Conservation (phyloP, 2,888 invertebrate genomes). For the Adineta ricciae region DNA sequence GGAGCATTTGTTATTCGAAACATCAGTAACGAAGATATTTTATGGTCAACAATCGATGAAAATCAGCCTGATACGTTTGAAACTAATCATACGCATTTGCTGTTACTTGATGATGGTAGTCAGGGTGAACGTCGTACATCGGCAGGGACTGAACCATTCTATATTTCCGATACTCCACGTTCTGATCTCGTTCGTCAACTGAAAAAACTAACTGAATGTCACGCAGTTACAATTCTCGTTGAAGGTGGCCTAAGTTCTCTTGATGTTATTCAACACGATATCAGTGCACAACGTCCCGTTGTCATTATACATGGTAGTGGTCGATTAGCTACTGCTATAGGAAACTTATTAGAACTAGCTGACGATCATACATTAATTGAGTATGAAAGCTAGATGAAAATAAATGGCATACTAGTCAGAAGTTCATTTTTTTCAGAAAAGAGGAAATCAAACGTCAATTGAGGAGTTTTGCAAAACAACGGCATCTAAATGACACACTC, state of each 20-base stretch:
- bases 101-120: background rate
- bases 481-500: background rate
- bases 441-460: too few species aligned
- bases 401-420: too few species aligned
- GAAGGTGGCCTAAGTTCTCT: background rate
- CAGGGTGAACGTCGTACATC: too few species aligned
- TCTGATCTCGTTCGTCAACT: background rate
- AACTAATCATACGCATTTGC: background rate
- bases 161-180: background rate
- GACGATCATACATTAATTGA: background rate
- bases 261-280: background rate
- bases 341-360: background rate
- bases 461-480: too few species aligned
- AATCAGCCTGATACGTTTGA: background rate
- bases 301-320: slow-evolving; percentile 8
- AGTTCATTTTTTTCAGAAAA: too few species aligned
- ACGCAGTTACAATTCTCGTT: background rate
- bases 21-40: background rate
- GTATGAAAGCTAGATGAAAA: background rate
- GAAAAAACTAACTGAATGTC: background rate
- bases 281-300: background rate
- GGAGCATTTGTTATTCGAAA: too few species aligned
- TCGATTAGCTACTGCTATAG: background rate
- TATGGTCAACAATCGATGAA: too few species aligned
- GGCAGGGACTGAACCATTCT: background rate